Evolutionary conservation across 2,888 invertebrate species (phyloP), one percentile per base, ranked within the genome.

Genomic region (Agapostemon virescens): DNA sequence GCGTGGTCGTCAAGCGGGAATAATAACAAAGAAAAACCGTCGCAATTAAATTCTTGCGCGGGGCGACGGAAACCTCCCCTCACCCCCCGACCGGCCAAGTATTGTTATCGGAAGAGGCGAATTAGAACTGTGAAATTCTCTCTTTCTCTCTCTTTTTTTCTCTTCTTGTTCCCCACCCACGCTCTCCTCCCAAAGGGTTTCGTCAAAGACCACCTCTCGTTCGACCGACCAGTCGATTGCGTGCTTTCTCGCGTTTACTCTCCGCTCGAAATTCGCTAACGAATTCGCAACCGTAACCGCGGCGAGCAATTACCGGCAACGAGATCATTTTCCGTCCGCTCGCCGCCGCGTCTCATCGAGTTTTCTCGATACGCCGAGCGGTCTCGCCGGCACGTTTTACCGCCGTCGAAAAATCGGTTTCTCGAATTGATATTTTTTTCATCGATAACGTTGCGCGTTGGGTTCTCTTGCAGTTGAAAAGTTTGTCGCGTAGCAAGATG

Each of bases 1-100:
- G 61, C 49, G 68, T 81, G 82, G 82, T 79, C 79, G 81, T 77
- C 84, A 85, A 78, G 61, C 83, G 84, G 81, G 69, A 85, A 86
- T 88, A 88, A 88, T 85, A 79, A 84, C 78, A 83, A 80, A 38
- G 78, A 67, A 74, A 82, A 85, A 84, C 78, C 79, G 70, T 85
- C 74, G 87, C 86, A 88, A 88, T 88, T 89, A 88, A 87, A 88
- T 87, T 88, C 79, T 87, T 82, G 70, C 81, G 81, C 68, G 74
- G 64, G 2, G 33, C 64, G 38, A 13, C 49, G 72, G 63, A 68
- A 61, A n/a, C n/a, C n/a, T n/a, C n/a, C n/a, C n/a, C 63, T 64
- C 23, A 49, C 23, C 20, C 5, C 38, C n/a, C n/a, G n/a, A 3
- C 33, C 20, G 61, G 30, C 20, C 61, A 61, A 1, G 68, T 33